phyloP scores from a whole-genome alignment of 2,888 invertebrate species.

The Heteromurus nitidus region DNA sequence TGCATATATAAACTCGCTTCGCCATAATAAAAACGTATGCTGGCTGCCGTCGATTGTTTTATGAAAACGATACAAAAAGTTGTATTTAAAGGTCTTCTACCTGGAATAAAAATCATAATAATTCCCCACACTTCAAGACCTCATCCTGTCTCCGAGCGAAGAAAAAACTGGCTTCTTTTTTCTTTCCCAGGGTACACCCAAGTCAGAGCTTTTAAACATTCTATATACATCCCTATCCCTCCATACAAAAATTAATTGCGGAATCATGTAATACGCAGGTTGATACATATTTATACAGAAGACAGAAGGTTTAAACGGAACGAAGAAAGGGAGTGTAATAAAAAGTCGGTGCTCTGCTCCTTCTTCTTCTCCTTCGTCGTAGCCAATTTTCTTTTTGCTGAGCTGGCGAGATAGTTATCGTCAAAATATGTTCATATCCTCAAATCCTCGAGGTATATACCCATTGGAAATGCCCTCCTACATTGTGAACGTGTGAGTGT shows the following conservation, averaged over 20 bases:
- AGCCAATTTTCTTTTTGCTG: conserved; percentile 20
- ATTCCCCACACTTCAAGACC: background rate
- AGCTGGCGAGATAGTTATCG: conserved; percentile 6
- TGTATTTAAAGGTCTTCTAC: conserved; percentile 26
- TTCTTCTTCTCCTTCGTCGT: conserved; percentile 1
- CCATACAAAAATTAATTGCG: conserved; percentile 39
- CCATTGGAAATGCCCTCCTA: too few species aligned
- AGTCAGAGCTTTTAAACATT: background rate
- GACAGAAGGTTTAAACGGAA: too few species aligned
- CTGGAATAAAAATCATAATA: conserved; percentile 32
- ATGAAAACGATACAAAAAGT: conserved; percentile 6
- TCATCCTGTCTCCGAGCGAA: conserved; percentile 32
- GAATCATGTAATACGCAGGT: conserved; percentile 48
- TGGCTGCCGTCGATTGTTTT: background rate
- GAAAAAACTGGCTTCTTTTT: conserved; percentile 17
- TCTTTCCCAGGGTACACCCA: conserved; percentile 47
- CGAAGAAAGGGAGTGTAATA: conserved; percentile 16
- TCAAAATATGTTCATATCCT: conserved; percentile 19
- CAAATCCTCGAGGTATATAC: background rate
- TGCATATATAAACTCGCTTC: background rate
- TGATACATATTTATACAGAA: too few species aligned
- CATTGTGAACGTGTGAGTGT: too few species aligned
- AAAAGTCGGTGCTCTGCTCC: conserved; percentile 3
- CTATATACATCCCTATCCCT: background rate
- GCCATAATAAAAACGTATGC: background rate